A percentile compares a stretch with the other conserved stretches of the same genome.
These are phyloP conservation scores for Esox lucius DNA, from an alignment of 2,797 vertebrate genomes.

Conservation along the genomic window DNA sequence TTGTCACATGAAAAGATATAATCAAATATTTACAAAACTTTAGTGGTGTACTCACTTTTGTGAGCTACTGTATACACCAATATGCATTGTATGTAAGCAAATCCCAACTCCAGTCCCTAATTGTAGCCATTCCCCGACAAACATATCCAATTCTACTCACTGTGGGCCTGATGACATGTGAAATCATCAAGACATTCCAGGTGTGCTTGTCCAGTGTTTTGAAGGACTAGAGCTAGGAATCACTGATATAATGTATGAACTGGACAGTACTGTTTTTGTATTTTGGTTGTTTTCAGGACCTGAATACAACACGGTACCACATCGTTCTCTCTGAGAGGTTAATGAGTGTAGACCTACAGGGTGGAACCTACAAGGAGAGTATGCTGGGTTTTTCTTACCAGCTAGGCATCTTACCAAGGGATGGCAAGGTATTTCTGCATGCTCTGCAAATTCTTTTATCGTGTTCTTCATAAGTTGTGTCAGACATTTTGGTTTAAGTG, in stretches of 20 bases:
- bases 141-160: too few species aligned
- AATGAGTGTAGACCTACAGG: conserved; percentile 77
- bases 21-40: too few species aligned
- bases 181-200: too few species aligned
- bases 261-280: background rate
- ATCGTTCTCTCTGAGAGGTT: conserved; percentile 80
- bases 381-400: conserved; percentile 87
- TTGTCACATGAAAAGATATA: too few species aligned
- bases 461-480: background rate
- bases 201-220: too few species aligned
- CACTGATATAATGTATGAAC: background rate
- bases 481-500: background rate
- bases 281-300: conserved; percentile 67
- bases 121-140: background rate
- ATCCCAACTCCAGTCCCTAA: too few species aligned
- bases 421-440: conserved; percentile 72
- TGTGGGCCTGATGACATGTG: too few species aligned
- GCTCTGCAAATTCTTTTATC: background rate
- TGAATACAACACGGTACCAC: conserved; percentile 82
- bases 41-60: too few species aligned
- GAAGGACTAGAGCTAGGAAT: too few species aligned
- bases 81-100: too few species aligned
- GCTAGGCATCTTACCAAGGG: conserved; percentile 78
- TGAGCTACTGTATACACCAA: too few species aligned
- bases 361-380: conserved; percentile 83